These are phyloP conservation scores for Drosophila yooni DNA, from an alignment of 2,888 invertebrate genomes.

Conservation along the genomic window DNA sequence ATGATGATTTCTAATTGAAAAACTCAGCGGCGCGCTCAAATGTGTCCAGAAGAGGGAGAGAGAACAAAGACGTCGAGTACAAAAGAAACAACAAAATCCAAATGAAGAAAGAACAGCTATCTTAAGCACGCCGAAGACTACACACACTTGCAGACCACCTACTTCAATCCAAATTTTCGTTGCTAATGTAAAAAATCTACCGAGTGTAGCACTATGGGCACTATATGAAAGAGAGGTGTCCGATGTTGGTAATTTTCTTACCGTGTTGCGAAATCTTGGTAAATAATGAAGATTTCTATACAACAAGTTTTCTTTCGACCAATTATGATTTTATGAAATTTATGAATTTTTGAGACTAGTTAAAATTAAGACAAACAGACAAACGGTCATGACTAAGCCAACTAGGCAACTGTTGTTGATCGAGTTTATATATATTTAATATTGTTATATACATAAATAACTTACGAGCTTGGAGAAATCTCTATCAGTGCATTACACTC, in stretches of 20 bases:
- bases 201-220: too few species aligned
- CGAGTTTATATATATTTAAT: background rate
- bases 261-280: background rate
- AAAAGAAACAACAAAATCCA: constrained; percentile 38
- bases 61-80: constrained; percentile 51
- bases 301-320: background rate
- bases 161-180: background rate
- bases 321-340: background rate
- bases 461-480: constrained; percentile 11
- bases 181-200: background rate
- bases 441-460: background rate
- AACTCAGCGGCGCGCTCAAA: constrained; percentile 59
- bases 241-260: background rate
- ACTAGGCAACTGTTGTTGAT: background rate
- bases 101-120: background rate
- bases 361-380: background rate
- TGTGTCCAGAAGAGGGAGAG: constrained; percentile 50
- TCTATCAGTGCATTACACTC: background rate
- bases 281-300: background rate
- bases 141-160: background rate
- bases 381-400: background rate
- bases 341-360: background rate
- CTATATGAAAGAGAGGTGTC: background rate
- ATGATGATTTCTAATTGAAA: constrained; percentile 80
- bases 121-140: background rate